Conservation (phyloP, 2,113 vertebrate genomes). For the Merops nubicus region DNA sequence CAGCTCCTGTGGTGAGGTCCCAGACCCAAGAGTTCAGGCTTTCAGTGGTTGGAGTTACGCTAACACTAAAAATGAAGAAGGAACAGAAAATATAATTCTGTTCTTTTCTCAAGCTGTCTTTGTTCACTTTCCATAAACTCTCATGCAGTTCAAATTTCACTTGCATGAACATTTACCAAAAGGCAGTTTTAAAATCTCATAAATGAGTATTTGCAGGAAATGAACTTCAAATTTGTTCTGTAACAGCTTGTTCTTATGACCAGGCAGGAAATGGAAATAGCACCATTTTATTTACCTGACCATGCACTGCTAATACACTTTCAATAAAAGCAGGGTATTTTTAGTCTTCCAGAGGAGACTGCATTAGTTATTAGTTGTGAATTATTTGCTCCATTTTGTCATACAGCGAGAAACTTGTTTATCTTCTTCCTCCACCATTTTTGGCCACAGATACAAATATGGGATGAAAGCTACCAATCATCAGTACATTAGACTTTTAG, state of each 20-base stretch:
- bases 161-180: not conserved
- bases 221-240: constrained; percentile 22
- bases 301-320: not conserved
- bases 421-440: not conserved
- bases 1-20: not conserved
- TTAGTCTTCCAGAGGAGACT: not conserved
- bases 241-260: not conserved
- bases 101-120: not conserved
- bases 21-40: not conserved
- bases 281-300: not conserved
- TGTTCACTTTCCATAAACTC: not conserved
- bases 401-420: not conserved
- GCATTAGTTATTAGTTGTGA: not conserved
- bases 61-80: not conserved
- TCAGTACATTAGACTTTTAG: not conserved
- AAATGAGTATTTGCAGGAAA: constrained; percentile 11
- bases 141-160: not conserved
- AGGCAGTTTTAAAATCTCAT: constrained; percentile 7
- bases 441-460: not conserved
- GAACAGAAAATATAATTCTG: not conserved
- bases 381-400: not conserved
- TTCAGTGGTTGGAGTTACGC: not conserved
- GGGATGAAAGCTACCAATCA: not conserved
- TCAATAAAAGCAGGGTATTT: not conserved
- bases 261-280: not conserved